Evolutionary conservation across 2,888 invertebrate genomes (phyloP).

Genomic region (Ochlodes sylvanus): DNA sequence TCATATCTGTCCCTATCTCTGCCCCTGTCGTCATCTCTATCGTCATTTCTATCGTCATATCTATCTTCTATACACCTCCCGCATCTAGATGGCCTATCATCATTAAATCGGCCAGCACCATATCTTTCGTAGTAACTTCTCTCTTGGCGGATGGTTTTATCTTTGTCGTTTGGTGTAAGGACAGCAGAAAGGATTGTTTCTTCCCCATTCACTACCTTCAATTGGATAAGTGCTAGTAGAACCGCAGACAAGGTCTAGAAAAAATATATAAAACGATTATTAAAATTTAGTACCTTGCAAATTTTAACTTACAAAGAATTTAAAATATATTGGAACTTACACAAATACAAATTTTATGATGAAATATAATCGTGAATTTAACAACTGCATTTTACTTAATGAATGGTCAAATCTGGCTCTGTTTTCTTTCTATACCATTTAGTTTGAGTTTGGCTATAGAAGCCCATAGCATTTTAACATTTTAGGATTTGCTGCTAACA

Average conservation of each 20-base stretch:
- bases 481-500: too few species aligned
- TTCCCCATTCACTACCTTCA: conserved; percentile 52
- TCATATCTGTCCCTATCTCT: conserved; percentile 52
- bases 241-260: conserved; percentile 60
- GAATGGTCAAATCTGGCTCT: too few species aligned
- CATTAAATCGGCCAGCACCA: conserved; percentile 59
- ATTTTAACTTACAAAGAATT: too few species aligned
- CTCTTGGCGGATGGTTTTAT: conserved; percentile 60
- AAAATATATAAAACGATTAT: conserved; percentile 41
- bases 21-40: conserved; percentile 65
- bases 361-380: too few species aligned
- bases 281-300: too few species aligned
- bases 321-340: too few species aligned
- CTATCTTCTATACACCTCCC: conserved; percentile 64
- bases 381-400: too few species aligned
- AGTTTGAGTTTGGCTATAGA: too few species aligned
- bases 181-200: conserved; percentile 65
- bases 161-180: conserved; percentile 50
- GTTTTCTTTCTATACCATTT: too few species aligned
- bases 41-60: conserved; percentile 60
- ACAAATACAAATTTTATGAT: too few species aligned
- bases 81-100: conserved; percentile 63
- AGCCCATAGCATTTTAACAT: too few species aligned
- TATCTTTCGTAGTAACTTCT: conserved; percentile 74
- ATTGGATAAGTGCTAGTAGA: conserved; percentile 48